A percentile compares a stretch with the other conserved stretches of the same genome.
phyloP scores from a whole-genome alignment of 2,888 invertebrate genomes.

The Galerucella pusilla region DNA sequence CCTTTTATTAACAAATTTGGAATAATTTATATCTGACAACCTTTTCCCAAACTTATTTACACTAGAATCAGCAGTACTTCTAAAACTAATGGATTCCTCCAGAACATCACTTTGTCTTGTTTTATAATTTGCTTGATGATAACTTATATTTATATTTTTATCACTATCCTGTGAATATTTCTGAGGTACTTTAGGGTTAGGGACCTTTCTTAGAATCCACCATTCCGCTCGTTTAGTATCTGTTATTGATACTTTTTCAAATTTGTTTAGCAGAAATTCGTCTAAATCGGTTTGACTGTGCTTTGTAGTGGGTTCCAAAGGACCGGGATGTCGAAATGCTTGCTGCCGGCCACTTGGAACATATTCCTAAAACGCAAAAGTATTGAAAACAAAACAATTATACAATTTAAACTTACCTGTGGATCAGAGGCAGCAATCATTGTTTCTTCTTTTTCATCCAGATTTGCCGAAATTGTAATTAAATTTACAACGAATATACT shows the following conservation, averaged over 20 bases:
- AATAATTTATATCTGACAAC: slow-evolving; percentile 54
- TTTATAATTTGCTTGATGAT: slow-evolving; percentile 42
- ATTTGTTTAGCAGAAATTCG: slow-evolving; percentile 75
- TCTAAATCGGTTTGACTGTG: slow-evolving; percentile 50
- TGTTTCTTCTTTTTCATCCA: slow-evolving; percentile 85
- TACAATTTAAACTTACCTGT: slow-evolving; percentile 67
- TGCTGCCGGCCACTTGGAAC: slow-evolving; percentile 88
- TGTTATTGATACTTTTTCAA: slow-evolving; percentile 81
- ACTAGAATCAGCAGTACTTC: slow-evolving; percentile 52
- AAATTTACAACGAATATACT: slow-evolving; percentile 16
- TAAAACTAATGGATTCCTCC: slow-evolving; percentile 57
- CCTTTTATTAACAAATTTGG: slow-evolving; percentile 48
- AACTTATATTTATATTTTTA: slow-evolving; percentile 43
- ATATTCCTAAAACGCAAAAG: slow-evolving; percentile 74
- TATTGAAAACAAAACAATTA: slow-evolving; percentile 10
- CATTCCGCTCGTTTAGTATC: slow-evolving; percentile 70
- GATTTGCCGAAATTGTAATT: slow-evolving; percentile 68
- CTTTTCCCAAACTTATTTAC: slow-evolving; percentile 54
- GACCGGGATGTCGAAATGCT: slow-evolving; percentile 80
- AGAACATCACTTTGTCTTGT: slow-evolving; percentile 49
- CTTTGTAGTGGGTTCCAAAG: slow-evolving; percentile 65
- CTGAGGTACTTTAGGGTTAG: slow-evolving; percentile 57
- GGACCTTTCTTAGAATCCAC: slow-evolving; percentile 71
- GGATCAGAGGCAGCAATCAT: slow-evolving; percentile 94
- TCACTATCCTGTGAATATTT: slow-evolving; percentile 34